phyloP scores from a whole-genome alignment of 2,113 vertebrate species.

The Sterrhoptilus dennistouni region DNA sequence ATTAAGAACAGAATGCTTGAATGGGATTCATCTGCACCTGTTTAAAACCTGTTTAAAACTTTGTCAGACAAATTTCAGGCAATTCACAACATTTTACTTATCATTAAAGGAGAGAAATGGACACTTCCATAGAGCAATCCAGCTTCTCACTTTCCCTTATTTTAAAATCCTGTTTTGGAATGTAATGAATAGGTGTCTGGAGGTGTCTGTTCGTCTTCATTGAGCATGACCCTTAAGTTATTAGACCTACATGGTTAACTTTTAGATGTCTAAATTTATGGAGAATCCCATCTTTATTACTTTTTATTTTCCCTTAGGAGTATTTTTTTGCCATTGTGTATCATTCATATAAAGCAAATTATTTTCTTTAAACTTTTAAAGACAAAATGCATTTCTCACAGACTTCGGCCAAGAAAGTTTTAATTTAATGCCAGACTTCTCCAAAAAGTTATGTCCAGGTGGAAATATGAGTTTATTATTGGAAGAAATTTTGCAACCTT shows the following conservation, averaged over 20 bases:
- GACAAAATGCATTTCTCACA: not conserved
- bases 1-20: not conserved
- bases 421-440: not conserved
- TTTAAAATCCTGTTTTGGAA: not conserved
- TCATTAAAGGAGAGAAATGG: not conserved
- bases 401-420: not conserved
- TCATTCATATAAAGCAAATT: not conserved
- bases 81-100: not conserved
- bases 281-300: not conserved
- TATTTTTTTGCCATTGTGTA: not conserved
- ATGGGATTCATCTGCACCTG: not conserved
- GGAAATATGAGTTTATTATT: not conserved
- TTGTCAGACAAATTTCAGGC: not conserved
- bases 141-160: not conserved
- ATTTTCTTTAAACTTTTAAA: not conserved
- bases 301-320: not conserved
- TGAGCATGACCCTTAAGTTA: not conserved
- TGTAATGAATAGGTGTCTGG: not conserved
- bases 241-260: not conserved
- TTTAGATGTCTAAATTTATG: not conserved
- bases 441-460: not conserved
- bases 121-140: not conserved
- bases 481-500: conserved; percentile 14
- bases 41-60: not conserved
- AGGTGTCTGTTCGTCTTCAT: not conserved